phyloP scores from a whole-genome alignment of 2,888 invertebrate species.

The Hydroisotoma schaefferi region DNA sequence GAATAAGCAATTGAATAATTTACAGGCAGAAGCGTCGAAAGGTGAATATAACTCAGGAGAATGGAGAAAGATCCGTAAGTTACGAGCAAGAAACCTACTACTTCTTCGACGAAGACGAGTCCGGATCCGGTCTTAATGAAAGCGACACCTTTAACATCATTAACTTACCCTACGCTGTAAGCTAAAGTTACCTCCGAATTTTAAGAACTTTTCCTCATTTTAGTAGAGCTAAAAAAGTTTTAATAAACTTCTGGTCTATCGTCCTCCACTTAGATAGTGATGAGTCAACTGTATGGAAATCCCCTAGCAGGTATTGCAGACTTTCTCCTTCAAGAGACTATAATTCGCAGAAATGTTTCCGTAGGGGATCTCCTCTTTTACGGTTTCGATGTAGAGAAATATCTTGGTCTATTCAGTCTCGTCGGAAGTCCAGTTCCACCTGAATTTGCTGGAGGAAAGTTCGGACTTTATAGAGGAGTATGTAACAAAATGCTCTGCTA shows the following conservation, averaged over 20 bases:
- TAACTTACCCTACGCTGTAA: conserved; percentile 23
- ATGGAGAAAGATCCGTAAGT: conserved; percentile 18
- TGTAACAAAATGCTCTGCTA: background rate
- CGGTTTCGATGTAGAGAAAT: conserved; percentile 7
- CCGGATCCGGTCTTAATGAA: conserved; percentile 11
- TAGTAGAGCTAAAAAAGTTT: background rate
- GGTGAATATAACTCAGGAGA: background rate
- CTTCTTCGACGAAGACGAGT: conserved; percentile 19
- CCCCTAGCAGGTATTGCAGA: background rate
- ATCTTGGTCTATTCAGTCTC: background rate
- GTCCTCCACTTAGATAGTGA: too few species aligned
- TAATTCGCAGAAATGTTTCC: conserved; percentile 12
- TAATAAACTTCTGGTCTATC: too few species aligned
- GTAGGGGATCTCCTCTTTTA: conserved; percentile 19
- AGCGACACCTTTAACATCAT: conserved; percentile 17
- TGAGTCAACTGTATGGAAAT: too few species aligned
- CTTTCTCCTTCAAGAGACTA: background rate
- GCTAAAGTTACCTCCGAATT: background rate
- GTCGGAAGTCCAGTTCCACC: background rate
- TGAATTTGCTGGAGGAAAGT: conserved; percentile 15
- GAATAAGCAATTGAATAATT: too few species aligned
- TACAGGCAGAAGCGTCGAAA: conserved; percentile 13
- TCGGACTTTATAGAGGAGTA: conserved; percentile 22
- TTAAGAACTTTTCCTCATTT: background rate
- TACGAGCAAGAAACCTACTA: conserved; percentile 25